Percentiles rank a stretch among this genome's conserved stretches.
Evolutionary conservation across 2,888 invertebrate genomes (phyloP).

Genomic region (Eilema griseolum): DNA sequence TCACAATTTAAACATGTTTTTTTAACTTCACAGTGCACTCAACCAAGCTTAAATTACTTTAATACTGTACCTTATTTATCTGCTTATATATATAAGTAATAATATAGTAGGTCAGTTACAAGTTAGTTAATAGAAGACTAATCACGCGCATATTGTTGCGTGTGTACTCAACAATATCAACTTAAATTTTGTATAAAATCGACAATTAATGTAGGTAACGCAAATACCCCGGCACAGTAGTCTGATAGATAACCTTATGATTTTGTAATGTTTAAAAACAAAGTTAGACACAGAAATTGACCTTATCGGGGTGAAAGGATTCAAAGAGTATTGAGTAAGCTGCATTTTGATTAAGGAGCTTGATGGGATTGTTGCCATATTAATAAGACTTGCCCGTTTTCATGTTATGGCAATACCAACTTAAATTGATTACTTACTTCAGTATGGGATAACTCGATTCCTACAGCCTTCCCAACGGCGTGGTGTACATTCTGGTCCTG

Average conservation of each 20-base stretch:
- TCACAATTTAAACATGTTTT: background rate
- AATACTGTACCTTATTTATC: too few relatives aligned
- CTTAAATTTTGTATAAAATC: slow-evolving; percentile 25
- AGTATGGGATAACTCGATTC: background rate
- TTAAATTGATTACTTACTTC: background rate
- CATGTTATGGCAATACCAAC: background rate
- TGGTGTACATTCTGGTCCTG: too few relatives aligned
- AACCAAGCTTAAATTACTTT: too few relatives aligned
- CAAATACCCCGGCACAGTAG: slow-evolving; percentile 8
- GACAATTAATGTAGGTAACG: slow-evolving; percentile 14
- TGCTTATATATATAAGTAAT: too few relatives aligned
- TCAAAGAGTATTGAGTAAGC: slow-evolving; percentile 17
- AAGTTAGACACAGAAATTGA: slow-evolving; percentile 33
- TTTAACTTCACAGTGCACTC: background rate
- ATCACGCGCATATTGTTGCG: slow-evolving; percentile 59
- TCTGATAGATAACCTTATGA: background rate
- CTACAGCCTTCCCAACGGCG: too few relatives aligned
- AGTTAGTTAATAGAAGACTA: too few relatives aligned
- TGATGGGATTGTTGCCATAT: slow-evolving; percentile 7
- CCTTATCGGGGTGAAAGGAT: slow-evolving; percentile 47
- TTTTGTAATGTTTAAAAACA: slow-evolving; percentile 14
- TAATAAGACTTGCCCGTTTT: background rate
- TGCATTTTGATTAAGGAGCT: slow-evolving; percentile 9
- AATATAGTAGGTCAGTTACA: too few relatives aligned
- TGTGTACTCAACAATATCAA: slow-evolving; percentile 23